Evolutionary conservation across 2,113 vertebrate genomes (phyloP), one percentile per base, ranked within the genome.

Genomic region (Microtus oregoni): DNA sequence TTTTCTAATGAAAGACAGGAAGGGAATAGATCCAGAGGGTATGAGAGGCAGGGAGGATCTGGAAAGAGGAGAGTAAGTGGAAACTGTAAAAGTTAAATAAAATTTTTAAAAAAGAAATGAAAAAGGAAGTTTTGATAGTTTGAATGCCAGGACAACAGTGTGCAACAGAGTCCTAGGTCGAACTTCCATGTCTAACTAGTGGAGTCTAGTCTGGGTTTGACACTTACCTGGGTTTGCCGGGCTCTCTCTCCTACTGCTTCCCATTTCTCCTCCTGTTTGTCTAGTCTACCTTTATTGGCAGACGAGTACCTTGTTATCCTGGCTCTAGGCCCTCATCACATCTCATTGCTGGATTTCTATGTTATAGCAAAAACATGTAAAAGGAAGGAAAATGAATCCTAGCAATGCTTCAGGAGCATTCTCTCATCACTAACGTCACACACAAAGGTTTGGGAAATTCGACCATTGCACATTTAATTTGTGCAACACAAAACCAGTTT

Each of bases 121-220:
- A 72, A 92, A 28, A 41, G 19, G 58, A 73, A 86, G n/a, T 83
- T 15, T 26, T 94, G 73, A 67, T 77, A 86, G 63, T 97, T 78
- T 89, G 52, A 82, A 95, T 76, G 35, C 81, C 12, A 41, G 26
- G 35, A 86, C 2, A 89, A 63, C n/a, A 63, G 9, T 75, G 41
- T 73, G 26, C 83, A 91, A 65, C 92, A 55, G 38, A 75, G 63
- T 81, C 68, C 78, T 93, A 86, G 90, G 50, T 41, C 32, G 32
- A 76, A 90, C 70, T 47, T 75, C 28, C 19, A 17, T 70, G 32
- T 93, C 61, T 77, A 3, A 13, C 35, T 85, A 63, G 24, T 88
- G 58, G 73, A 93, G 28, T 61, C 47, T 87, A 47, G 1, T 35
- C 14, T 70, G 14, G 15, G 15, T 70, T 15, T 9, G 47, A 38